Percentiles rank a stretch among this genome's conserved stretches.
Evolutionary conservation across 2,797 vertebrate species (phyloP).

Genomic region (Hirundo rustica): DNA sequence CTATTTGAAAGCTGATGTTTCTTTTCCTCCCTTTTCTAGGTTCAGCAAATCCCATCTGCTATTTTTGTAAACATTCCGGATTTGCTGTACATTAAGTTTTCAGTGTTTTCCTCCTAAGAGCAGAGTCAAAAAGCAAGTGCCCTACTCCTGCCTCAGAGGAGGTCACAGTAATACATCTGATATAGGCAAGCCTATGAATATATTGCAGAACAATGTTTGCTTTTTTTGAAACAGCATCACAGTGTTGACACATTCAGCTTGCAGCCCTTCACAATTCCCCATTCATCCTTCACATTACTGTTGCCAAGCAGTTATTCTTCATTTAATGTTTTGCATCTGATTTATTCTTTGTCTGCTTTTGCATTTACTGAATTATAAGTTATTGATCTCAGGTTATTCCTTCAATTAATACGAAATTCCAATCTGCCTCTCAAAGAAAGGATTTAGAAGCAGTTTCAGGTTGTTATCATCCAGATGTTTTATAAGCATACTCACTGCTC

Average conservation of each 20-base stretch:
- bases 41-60: neutral
- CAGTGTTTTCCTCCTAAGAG: neutral
- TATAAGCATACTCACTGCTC: neutral
- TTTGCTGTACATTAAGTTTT: neutral
- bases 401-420: neutral
- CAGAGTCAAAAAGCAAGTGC: neutral
- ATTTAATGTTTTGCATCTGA: neutral
- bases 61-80: neutral
- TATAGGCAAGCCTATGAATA: neutral
- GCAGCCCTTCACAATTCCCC: neutral
- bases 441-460: neutral
- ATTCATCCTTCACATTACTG: neutral
- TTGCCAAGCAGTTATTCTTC: neutral
- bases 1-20: neutral
- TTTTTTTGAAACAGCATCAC: neutral
- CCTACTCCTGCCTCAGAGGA: neutral
- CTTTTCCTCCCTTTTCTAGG: neutral
- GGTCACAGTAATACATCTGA: neutral
- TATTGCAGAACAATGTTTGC: constrained; percentile 5
- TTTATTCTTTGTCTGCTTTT: neutral
- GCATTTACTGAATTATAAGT: neutral
- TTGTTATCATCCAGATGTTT: neutral
- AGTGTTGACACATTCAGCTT: neutral
- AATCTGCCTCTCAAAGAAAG: neutral
- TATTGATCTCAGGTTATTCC: neutral